Evolutionary conservation across 2,113 vertebrate species (phyloP).

Genomic region (Myxocyprinus asiaticus): DNA sequence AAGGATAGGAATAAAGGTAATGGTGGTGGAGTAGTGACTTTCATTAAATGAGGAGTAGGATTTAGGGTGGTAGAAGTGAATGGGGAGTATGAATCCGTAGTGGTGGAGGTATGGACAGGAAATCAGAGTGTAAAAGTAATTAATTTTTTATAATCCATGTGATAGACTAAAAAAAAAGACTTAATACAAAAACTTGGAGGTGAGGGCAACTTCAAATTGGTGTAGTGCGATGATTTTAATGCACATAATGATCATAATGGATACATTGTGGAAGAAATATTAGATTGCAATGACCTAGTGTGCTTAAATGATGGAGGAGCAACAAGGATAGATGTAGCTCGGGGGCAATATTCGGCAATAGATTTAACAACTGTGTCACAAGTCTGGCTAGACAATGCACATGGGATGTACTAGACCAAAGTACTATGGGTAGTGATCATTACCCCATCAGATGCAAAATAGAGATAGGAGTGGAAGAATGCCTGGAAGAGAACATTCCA

Average conservation of each 20-base stretch:
- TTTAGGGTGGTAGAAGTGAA: too few species aligned
- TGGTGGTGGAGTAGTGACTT: too few species aligned
- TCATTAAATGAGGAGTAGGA: too few species aligned
- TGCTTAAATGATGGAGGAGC: not conserved
- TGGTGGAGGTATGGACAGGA: too few species aligned
- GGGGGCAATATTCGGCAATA: not conserved
- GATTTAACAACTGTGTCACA: not conserved
- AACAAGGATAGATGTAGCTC: too few species aligned
- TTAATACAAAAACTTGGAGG: too few species aligned
- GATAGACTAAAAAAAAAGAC: not conserved
- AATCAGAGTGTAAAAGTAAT: too few species aligned
- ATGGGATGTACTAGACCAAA: not conserved
- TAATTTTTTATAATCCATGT: not conserved
- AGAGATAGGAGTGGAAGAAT: not conserved
- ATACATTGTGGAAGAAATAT: not conserved
- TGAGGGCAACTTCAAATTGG: too few species aligned
- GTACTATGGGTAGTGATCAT: constrained; percentile 7
- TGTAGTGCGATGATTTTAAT: not conserved
- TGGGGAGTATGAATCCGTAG: not conserved
- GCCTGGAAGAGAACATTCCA: not conserved
- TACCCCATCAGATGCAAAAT: not conserved
- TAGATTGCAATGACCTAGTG: not conserved
- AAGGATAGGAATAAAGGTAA: too few species aligned
- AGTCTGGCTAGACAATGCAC: not conserved
- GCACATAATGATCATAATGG: not conserved